Percentiles rank a stretch among this genome's conserved stretches.
Evolutionary conservation across 1,140 invertebrate genomes (phyloP).

Genomic region (Bombus waltoni): DNA sequence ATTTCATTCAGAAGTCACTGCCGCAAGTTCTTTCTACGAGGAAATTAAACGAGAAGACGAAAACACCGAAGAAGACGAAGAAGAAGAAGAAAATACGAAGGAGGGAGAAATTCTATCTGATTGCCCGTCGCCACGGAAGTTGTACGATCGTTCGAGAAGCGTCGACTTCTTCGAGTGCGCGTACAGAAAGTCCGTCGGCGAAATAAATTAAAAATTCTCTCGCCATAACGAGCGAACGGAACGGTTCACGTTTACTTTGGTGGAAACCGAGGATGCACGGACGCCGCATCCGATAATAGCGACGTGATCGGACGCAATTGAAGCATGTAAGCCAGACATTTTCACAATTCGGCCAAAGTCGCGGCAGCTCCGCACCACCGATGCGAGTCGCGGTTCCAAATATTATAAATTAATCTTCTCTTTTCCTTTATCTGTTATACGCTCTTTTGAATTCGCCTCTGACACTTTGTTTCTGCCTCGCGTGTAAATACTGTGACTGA

Average conservation of each 20-base stretch:
- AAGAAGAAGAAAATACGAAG: not conserved
- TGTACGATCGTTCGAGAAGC: not conserved
- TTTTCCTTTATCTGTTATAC: not conserved
- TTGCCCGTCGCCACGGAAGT: not conserved
- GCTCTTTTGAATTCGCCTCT: not conserved
- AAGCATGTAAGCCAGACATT: constrained; percentile 12
- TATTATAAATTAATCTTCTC: constrained; percentile 28
- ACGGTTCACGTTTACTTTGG: not conserved
- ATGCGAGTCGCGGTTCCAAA: constrained; percentile 4
- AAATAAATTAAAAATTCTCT: constrained; percentile 26
- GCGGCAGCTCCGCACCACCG: not conserved
- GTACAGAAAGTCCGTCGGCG: not conserved
- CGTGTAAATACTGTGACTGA: not conserved
- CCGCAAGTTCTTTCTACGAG: not conserved
- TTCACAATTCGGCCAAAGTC: constrained; percentile 19
- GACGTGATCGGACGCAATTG: constrained; percentile 3
- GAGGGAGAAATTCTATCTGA: not conserved
- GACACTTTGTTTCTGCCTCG: not conserved
- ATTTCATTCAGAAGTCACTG: not conserved
- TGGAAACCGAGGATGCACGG: not conserved
- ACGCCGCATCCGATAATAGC: constrained; percentile 2
- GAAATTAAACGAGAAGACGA: not conserved
- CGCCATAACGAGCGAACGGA: not conserved
- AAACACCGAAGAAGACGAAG: not conserved
- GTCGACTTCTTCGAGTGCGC: not conserved